Evolutionary conservation across 2,113 vertebrate species (phyloP), one percentile per base, ranked within the genome.

Genomic region (Poecilia latipinna): DNA sequence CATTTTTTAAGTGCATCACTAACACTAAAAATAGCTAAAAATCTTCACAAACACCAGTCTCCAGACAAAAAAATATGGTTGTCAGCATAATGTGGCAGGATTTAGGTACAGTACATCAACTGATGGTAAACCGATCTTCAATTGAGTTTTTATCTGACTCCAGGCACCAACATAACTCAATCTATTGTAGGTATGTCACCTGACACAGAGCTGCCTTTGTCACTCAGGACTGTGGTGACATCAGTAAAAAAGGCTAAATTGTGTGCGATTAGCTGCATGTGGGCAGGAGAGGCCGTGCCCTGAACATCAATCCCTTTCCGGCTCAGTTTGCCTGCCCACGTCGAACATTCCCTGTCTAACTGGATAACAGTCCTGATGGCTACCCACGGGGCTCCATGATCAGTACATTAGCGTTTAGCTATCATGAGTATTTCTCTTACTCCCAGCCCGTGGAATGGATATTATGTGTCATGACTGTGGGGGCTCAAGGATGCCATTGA

Each of bases 171-270:
- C 44, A 48, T 57, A n/a, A 57, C 5, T 57, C 51, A 22, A 57
- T 57, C 51, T 57, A 10, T 57, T n/a, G 51, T 61, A 70, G 64
- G 60, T 75, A 71, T 64, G 75, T 82, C 79, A 75, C 77, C 57
- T 73, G 66, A 82, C 82, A 87, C 31, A 83, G 72, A 35, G 75
- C 42, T 64, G 68, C 74, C 85, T 89, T 90, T 92, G 85, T 89
- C 65, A 78, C 65, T 68, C 65, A 22, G 33, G 39, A 12, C 72
- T 61, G 28, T 60, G 37, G 35, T 65, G 29, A 54, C 61, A 44
- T 32, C 29, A 63, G 77, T 80, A 29, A 84, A 78, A 83, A 74
- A 57, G 22, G 29, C 61, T 66, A 82, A 78, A 78, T 78, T 84
- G 74, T 83, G 72, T 77, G 75, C 19, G 28, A 77, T 74, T 51